These are phyloP conservation scores for Calameuta idolon DNA, from an alignment of 2,888 invertebrate genomes.

Conservation along the genomic window DNA sequence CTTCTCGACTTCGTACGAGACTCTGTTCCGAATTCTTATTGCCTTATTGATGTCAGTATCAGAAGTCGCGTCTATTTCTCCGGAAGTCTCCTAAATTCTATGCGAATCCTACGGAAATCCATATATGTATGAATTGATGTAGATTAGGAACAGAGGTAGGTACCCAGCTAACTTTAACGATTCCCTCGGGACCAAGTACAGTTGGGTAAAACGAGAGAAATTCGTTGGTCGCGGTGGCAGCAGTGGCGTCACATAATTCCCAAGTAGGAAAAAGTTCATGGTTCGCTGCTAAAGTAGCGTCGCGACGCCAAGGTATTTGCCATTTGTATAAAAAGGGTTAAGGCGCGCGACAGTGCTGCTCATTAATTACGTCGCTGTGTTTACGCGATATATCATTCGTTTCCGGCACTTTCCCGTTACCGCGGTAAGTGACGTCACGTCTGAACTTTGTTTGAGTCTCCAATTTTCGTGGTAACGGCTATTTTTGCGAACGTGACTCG, in stretches of 20 bases:
- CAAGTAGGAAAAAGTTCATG: neutral
- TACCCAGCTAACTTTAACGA: neutral
- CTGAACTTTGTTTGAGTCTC: conserved; percentile 14
- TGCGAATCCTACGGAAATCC: neutral
- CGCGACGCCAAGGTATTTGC: neutral
- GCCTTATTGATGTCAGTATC: neutral
- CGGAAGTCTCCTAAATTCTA: neutral
- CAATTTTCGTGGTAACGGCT: neutral
- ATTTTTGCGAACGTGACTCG: conserved; percentile 1
- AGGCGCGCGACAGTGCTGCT: neutral
- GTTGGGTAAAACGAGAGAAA: neutral
- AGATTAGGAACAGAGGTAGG: neutral
- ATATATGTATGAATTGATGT: neutral
- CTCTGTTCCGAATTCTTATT: neutral
- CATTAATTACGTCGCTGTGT: neutral
- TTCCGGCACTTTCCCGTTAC: neutral
- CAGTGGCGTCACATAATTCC: neutral
- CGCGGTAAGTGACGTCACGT: conserved; percentile 10
- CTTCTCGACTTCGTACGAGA: neutral
- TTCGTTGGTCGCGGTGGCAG: neutral
- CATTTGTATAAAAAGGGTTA: neutral
- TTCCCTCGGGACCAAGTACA: neutral
- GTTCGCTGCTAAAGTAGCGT: neutral
- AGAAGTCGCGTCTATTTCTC: neutral
- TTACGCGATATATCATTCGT: conserved; percentile 3